phyloP scores from a whole-genome alignment of 2,888 invertebrate species.

The Protophormia terraenovae region DNA sequence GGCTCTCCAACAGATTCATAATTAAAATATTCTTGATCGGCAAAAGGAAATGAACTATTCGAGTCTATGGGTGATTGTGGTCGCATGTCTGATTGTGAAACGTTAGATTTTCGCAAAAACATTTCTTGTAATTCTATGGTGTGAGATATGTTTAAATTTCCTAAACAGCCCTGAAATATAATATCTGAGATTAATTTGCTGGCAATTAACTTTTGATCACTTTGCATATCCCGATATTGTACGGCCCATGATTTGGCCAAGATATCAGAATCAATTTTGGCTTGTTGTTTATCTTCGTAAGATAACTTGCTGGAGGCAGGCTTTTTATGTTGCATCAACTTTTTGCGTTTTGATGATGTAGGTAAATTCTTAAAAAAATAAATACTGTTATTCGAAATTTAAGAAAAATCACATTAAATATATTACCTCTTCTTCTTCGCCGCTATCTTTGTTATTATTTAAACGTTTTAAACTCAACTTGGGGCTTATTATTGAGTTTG shows the following conservation, averaged over 20 bases:
- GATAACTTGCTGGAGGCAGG: background rate
- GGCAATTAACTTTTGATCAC: conserved; percentile 46
- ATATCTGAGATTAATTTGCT: conserved; percentile 55
- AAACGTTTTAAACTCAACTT: background rate
- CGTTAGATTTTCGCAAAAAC: background rate
- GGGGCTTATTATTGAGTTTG: background rate
- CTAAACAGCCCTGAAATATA: conserved; percentile 61
- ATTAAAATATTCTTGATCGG: background rate
- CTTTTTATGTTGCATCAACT: background rate
- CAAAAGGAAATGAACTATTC: background rate
- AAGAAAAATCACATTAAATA: background rate
- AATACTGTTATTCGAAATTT: background rate
- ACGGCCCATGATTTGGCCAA: conserved; percentile 52
- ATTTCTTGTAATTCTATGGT: conserved; percentile 39
- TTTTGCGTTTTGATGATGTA: background rate
- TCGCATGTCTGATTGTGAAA: background rate
- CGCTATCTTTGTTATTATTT: background rate
- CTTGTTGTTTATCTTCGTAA: background rate
- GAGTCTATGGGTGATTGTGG: background rate
- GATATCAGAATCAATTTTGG: conserved; percentile 22
- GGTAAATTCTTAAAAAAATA: background rate
- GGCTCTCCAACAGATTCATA: background rate
- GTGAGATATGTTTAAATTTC: conserved; percentile 28
- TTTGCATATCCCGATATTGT: conserved; percentile 44
- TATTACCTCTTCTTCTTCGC: background rate